phyloP scores from a whole-genome alignment of 2,113 vertebrate genomes.

The Chinchilla lanigera region DNA sequence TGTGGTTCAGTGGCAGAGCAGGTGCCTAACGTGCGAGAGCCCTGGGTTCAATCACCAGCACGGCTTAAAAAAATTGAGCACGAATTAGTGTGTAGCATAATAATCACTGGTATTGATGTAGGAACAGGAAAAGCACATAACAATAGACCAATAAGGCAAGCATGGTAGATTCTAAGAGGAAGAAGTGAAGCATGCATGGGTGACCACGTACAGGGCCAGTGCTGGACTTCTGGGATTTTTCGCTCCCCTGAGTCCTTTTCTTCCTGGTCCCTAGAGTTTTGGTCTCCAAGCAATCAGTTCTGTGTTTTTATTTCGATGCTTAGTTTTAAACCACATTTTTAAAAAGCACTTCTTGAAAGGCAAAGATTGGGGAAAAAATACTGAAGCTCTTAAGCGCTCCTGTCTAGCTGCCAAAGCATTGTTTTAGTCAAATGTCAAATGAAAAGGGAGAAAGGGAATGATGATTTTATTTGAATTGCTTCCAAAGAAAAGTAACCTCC shows the following conservation, averaged over 20 bases:
- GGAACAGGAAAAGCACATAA: background rate
- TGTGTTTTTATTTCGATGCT: conserved; percentile 67
- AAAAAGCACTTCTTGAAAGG: conserved; percentile 72
- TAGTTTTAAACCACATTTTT: conserved; percentile 69
- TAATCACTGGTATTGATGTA: background rate
- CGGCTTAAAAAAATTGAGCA: background rate
- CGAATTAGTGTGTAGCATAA: background rate
- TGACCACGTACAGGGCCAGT: background rate
- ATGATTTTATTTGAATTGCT: conserved; percentile 83
- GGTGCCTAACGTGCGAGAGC: background rate
- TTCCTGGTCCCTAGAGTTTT: background rate
- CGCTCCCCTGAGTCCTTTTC: background rate
- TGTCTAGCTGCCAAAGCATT: conserved; percentile 74
- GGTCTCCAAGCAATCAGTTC: conserved; percentile 56
- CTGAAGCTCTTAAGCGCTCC: conserved; percentile 58
- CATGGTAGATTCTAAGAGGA: background rate
- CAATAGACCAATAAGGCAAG: background rate
- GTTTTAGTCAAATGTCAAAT: conserved; percentile 78
- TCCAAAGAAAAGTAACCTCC: conserved; percentile 83
- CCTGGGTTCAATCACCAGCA: background rate
- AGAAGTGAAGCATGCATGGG: accelerated
- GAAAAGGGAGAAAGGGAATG: conserved; percentile 72
- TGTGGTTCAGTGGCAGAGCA: background rate
- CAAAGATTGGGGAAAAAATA: conserved; percentile 70
- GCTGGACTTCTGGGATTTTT: background rate